Percentiles rank a stretch among this genome's conserved stretches.
Conservation (phyloP, 2,888 invertebrate species). For the Rhagium mordax region DNA sequence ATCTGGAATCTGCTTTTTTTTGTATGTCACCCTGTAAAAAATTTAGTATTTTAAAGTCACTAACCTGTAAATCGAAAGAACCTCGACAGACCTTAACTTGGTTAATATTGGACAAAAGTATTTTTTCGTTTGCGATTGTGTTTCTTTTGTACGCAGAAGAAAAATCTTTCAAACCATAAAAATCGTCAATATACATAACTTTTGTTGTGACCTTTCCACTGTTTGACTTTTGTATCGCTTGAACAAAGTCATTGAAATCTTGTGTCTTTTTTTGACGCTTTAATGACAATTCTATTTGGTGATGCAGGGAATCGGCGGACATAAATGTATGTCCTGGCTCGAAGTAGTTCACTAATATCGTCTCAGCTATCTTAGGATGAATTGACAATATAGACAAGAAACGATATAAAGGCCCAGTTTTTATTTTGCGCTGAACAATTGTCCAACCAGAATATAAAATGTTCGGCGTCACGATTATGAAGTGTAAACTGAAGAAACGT, state of each 20-base stretch:
- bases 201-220: neutral
- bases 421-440: conserved; percentile 32
- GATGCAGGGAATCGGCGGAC: conserved; percentile 21
- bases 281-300: conserved; percentile 4
- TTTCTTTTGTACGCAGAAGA: too few species aligned
- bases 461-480: neutral
- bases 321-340: conserved; percentile 26
- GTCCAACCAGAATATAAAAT: conserved; percentile 24
- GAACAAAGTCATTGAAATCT: neutral
- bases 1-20: too few species aligned
- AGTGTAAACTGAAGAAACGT: conserved; percentile 27
- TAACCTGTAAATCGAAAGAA: too few species aligned
- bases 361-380: neutral
- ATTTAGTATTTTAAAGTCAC: too few species aligned
- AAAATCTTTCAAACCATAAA: conserved; percentile 5
- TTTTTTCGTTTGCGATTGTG: too few species aligned
- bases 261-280: neutral
- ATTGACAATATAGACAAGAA: conserved; percentile 13
- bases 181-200: neutral
- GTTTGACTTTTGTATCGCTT: neutral
- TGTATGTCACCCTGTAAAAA: too few species aligned
- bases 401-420: conserved; percentile 16
- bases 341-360: conserved; percentile 4
- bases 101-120: too few species aligned
- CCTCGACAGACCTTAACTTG: too few species aligned